A percentile compares a stretch with the other conserved stretches of the same genome.
Conservation (phyloP, 2,888 invertebrate species). For the Syrista parreyssii region DNA sequence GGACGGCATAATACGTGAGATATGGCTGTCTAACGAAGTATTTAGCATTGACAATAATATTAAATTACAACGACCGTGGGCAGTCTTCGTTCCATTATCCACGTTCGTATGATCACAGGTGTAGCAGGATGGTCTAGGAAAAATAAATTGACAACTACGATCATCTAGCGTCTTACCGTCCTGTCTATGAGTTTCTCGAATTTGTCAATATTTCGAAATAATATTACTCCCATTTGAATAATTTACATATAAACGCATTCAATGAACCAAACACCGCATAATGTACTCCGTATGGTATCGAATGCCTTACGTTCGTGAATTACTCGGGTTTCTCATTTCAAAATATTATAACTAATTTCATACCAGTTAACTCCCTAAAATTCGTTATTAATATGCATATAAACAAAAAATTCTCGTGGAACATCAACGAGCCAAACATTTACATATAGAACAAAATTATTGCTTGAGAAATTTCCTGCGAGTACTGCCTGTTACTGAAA, state of each 20-base stretch:
- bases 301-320: not conserved
- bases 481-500: no score
- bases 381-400: not conserved
- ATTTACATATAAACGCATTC: not conserved
- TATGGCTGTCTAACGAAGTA: constrained; percentile 44
- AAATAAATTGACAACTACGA: not conserved
- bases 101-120: not conserved
- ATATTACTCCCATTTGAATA: not conserved
- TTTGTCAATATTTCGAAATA: not conserved
- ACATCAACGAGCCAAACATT: no score
- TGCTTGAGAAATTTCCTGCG: no score
- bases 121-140: not conserved
- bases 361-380: not conserved
- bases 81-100: not conserved
- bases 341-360: not conserved
- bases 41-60: constrained; percentile 44
- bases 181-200: not conserved
- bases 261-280: not conserved
- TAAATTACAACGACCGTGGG: constrained; percentile 31
- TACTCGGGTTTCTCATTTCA: not conserved
- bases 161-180: not conserved
- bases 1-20: constrained; percentile 35
- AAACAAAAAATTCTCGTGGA: not conserved
- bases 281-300: not conserved
- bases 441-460: no score